Percentiles rank a stretch among this genome's conserved stretches.
Evolutionary conservation across 2,797 vertebrate genomes (phyloP).

Genomic region (Sebastes umbrosus): DNA sequence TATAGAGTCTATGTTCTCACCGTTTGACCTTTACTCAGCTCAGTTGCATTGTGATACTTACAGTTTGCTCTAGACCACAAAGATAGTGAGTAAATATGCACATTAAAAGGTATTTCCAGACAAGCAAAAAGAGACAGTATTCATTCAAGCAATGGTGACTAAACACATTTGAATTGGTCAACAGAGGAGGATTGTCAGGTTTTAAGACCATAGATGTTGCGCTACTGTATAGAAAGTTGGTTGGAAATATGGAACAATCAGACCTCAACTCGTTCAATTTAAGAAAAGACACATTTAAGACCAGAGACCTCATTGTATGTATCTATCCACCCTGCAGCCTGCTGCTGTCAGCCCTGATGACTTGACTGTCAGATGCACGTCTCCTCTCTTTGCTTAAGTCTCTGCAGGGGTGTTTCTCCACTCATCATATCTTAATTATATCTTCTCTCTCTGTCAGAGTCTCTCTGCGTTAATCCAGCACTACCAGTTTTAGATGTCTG

Average conservation of each 20-base stretch:
- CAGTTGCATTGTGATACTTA: not conserved
- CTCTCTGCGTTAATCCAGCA: not conserved
- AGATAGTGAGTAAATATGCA: not conserved
- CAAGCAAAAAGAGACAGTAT: not conserved
- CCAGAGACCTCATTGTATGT: not conserved
- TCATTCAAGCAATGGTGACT: not conserved
- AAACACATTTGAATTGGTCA: not conserved
- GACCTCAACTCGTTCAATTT: not conserved
- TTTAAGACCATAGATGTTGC: not conserved
- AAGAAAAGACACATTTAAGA: not conserved
- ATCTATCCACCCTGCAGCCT: not conserved
- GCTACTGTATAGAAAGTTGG: not conserved
- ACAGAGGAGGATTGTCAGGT: not conserved
- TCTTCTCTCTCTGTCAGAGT: not conserved
- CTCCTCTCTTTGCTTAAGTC: not conserved
- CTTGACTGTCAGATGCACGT: slow-evolving; percentile 22
- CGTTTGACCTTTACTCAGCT: not conserved
- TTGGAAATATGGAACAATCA: not conserved
- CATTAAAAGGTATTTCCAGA: not conserved
- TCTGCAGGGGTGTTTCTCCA: not conserved
- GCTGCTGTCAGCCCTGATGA: slow-evolving; percentile 21
- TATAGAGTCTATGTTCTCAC: not conserved
- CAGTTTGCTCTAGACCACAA: not conserved
- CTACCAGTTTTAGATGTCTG: not conserved
- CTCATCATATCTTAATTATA: slow-evolving; percentile 2